Evolutionary conservation across 2,797 vertebrate species (phyloP).

Genomic region (Toxotes lorentzi): DNA sequence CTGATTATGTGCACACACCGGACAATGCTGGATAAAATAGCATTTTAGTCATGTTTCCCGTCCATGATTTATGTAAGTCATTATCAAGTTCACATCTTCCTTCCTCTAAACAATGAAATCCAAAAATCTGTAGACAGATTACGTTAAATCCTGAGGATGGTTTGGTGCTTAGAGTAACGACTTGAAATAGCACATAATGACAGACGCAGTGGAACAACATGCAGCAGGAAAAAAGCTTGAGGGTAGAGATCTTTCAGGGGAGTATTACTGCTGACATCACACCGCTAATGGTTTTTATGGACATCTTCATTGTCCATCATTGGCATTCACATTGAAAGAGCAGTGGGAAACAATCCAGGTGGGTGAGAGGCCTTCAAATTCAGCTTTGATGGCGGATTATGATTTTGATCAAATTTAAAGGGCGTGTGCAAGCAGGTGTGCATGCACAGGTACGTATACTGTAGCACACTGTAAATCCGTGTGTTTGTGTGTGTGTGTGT

Average conservation of each 20-base stretch:
- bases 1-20: constrained; percentile 24
- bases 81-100: constrained; percentile 75
- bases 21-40: constrained; percentile 42
- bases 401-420: constrained; percentile 36
- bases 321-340: constrained; percentile 24
- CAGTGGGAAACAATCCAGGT: constrained; percentile 46
- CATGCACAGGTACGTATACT: constrained; percentile 23
- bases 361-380: constrained; percentile 37
- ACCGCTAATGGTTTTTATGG: constrained; percentile 63
- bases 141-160: constrained; percentile 72
- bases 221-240: constrained; percentile 70
- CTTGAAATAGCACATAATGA: constrained; percentile 78
- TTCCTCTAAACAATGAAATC: constrained; percentile 78
- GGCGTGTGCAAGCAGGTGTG: background rate
- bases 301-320: constrained; percentile 66
- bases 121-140: constrained; percentile 77
- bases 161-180: constrained; percentile 79
- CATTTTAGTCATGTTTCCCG: constrained; percentile 48
- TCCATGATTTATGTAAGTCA: constrained; percentile 55
- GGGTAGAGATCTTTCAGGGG: constrained; percentile 61
- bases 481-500: constrained; percentile 17
- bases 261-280: constrained; percentile 71
- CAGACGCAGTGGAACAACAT: constrained; percentile 67
- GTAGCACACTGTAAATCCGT: constrained; percentile 12
- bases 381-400: constrained; percentile 6